Conservation (phyloP, 2,113 vertebrate genomes). For the Grammomys surdaster region DNA sequence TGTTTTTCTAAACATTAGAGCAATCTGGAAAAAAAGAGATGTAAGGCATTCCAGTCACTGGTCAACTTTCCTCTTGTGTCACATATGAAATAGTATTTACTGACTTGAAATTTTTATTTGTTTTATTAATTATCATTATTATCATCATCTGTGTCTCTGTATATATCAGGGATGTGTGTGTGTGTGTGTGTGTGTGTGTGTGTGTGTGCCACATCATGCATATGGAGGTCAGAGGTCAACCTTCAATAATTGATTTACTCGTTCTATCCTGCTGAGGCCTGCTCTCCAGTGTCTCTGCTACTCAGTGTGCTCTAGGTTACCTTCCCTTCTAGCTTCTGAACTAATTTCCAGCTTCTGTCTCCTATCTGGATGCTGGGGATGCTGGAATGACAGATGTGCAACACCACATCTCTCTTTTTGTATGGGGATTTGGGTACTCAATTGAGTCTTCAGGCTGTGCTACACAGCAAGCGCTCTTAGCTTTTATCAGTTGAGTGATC, state of each 20-base stretch:
- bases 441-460: neutral
- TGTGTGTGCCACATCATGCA: neutral
- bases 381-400: neutral
- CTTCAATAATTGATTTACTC: neutral
- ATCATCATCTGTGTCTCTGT: neutral
- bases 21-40: neutral
- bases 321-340: no score
- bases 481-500: no score
- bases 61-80: neutral
- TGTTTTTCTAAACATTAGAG: neutral
- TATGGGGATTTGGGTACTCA: neutral
- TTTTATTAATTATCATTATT: neutral
- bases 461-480: neutral
- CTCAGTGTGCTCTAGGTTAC: neutral
- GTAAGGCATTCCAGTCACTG: neutral
- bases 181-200: neutral
- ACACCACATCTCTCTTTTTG: neutral
- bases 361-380: rapidly evolving
- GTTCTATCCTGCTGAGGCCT: neutral
- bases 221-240: neutral
- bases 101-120: neutral
- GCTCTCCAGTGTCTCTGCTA: neutral
- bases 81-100: neutral
- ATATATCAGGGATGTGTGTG: neutral
- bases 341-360: neutral